Percentiles rank a stretch among this genome's conserved stretches.
phyloP scores from a whole-genome alignment of 2,888 invertebrate genomes.

The Agriopis leucophaearia region DNA sequence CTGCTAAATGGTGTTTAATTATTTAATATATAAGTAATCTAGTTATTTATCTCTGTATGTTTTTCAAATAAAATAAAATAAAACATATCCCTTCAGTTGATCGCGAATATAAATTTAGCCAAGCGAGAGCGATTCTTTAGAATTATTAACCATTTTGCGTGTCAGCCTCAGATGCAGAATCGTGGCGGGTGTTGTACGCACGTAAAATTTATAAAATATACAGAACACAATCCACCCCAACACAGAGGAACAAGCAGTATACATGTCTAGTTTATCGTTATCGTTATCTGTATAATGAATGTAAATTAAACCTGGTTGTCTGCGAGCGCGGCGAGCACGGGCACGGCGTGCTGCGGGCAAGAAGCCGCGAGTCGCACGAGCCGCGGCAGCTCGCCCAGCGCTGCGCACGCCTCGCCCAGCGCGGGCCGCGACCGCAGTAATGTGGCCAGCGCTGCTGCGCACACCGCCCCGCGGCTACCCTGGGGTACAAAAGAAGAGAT shows the following conservation, averaged over 20 bases:
- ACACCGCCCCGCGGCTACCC: conserved; percentile 91
- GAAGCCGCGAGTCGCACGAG: conserved; percentile 91
- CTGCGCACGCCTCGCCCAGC: conserved; percentile 94
- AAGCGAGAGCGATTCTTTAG: background rate
- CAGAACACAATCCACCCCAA: background rate
- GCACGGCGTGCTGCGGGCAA: conserved; percentile 92
- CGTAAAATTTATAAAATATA: background rate
- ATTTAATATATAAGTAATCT: too few species aligned
- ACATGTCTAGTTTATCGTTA: too few species aligned
- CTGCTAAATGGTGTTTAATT: too few species aligned
- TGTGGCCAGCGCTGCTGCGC: conserved; percentile 94
- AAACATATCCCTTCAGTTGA: too few species aligned
- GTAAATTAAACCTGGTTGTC: conserved; percentile 89
- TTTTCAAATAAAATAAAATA: too few species aligned
- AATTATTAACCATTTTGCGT: background rate
- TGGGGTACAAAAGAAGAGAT: conserved; percentile 57
- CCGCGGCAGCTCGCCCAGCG: conserved; percentile 95
- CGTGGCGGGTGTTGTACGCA: background rate
- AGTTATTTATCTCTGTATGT: too few species aligned
- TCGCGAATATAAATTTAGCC: background rate
- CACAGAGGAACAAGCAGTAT: too few species aligned
- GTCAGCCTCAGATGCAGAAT: background rate
- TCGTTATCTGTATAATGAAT: background rate
- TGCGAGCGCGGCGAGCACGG: conserved; percentile 95
- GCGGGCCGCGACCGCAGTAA: conserved; percentile 94